phyloP scores from a whole-genome alignment of 92 coral and sea anemone species.

The Phenganax marumi region DNA sequence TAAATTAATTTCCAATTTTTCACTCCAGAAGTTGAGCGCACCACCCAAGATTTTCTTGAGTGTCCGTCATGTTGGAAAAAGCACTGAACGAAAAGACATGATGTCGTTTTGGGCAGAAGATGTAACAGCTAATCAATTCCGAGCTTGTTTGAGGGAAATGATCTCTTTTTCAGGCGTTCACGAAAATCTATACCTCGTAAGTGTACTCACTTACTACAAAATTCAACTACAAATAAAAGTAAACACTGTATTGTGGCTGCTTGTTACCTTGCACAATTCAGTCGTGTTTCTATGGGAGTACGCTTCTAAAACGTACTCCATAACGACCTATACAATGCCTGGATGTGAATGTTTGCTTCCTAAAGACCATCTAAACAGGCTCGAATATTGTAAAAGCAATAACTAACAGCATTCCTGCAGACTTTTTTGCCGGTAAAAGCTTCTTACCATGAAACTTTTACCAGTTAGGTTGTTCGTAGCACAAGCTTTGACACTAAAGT shows the following conservation, averaged over 20 bases:
- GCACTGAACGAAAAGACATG: not conserved
- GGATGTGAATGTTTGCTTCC: too few species aligned
- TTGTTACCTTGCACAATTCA: not conserved
- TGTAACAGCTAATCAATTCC: conserved; percentile 47
- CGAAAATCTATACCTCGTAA: conserved; percentile 63
- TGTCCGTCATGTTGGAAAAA: not conserved
- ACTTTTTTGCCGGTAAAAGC: too few species aligned
- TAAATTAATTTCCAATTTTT: not conserved
- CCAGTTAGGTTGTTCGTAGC: too few species aligned
- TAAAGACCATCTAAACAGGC: too few species aligned
- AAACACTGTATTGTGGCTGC: not conserved
- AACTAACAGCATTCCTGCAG: too few species aligned
- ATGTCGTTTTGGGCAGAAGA: conserved; percentile 73
- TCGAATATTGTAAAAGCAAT: too few species aligned
- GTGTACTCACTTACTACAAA: not conserved
- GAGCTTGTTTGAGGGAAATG: conserved; percentile 68
- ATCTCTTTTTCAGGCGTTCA: conserved; percentile 77
- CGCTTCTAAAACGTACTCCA: too few species aligned
- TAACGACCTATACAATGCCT: too few species aligned
- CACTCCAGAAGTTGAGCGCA: not conserved
- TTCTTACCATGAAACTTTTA: too few species aligned
- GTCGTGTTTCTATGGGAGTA: too few species aligned
- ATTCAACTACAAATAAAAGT: not conserved
- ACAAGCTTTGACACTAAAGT: too few species aligned
- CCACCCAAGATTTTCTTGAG: not conserved